These are phyloP conservation scores for Myopa tessellatipennis DNA, from an alignment of 2,888 invertebrate species.

Conservation along the genomic window DNA sequence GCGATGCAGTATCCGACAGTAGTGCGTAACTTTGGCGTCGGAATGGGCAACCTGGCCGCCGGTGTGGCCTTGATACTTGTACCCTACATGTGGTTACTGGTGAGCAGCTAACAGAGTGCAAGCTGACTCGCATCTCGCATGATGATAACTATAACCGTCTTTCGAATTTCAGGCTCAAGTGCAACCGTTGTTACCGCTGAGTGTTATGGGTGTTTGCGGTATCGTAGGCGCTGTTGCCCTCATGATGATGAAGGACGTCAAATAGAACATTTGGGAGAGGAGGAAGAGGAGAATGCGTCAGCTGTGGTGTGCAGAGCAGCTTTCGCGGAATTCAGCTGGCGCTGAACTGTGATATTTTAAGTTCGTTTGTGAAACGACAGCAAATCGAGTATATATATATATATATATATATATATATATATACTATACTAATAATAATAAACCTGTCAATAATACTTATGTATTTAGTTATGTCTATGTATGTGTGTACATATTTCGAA, in stretches of 20 bases:
- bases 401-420: too few species aligned
- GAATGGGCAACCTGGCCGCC: conserved; percentile 80
- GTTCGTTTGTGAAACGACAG: too few species aligned
- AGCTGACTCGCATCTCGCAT: too few species aligned
- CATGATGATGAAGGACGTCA: conserved; percentile 69
- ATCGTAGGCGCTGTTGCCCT: conserved; percentile 70
- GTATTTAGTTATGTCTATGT: too few species aligned
- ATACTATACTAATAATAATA: too few species aligned
- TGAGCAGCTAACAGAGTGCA: conserved; percentile 67
- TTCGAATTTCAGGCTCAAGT: conserved; percentile 64
- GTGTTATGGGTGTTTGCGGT: conserved; percentile 70
- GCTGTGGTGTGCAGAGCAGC: neutral
- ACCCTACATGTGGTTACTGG: conserved; percentile 83
- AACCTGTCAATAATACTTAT: too few species aligned
- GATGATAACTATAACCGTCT: too few species aligned
- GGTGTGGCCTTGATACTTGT: conserved; percentile 82
- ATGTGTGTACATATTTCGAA: too few species aligned
- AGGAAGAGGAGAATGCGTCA: neutral
- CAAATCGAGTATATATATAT: too few species aligned
- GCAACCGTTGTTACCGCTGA: conserved; percentile 69
- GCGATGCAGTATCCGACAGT: conserved; percentile 79
- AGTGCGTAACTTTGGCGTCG: conserved; percentile 77
- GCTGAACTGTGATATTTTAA: conserved; percentile 13
- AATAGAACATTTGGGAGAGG: conserved; percentile 33
- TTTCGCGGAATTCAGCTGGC: neutral